Evolutionary conservation across 2,797 vertebrate genomes (phyloP).

Genomic region (Heterohyrax brucei): DNA sequence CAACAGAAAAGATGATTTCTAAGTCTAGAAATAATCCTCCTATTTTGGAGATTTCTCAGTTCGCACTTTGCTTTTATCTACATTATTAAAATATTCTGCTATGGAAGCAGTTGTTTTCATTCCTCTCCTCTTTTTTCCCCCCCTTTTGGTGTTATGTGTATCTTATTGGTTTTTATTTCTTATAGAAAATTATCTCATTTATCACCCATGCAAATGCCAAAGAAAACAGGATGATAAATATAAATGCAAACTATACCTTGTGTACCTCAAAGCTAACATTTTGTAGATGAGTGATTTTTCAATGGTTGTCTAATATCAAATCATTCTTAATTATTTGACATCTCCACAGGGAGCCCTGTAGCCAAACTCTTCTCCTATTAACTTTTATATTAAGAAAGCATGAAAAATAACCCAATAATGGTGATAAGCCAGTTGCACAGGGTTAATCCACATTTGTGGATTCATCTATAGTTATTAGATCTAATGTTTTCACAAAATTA

Average conservation of each 20-base stretch:
- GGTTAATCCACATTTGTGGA: background rate
- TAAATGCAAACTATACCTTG: background rate
- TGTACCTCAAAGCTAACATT: background rate
- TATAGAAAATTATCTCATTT: background rate
- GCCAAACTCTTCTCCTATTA: background rate
- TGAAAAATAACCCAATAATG: background rate
- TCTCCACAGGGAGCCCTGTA: background rate
- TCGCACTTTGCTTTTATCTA: background rate
- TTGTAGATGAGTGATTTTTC: background rate
- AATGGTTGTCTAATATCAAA: conserved; percentile 1
- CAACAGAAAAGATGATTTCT: background rate
- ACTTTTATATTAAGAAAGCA: conserved; percentile 39
- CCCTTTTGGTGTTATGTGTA: background rate
- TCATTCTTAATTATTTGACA: background rate
- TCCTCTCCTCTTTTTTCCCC: background rate
- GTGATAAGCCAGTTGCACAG: background rate
- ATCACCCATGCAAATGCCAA: background rate
- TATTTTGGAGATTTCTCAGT: conserved; percentile 5
- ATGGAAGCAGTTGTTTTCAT: background rate
- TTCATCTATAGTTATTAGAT: background rate
- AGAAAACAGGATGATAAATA: background rate
- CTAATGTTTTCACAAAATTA: background rate
- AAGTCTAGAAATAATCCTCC: background rate
- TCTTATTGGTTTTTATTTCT: conserved; percentile 23
- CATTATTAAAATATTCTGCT: background rate